Conservation (phyloP, 2,113 vertebrate genomes). For the Oncorhynchus keta region DNA sequence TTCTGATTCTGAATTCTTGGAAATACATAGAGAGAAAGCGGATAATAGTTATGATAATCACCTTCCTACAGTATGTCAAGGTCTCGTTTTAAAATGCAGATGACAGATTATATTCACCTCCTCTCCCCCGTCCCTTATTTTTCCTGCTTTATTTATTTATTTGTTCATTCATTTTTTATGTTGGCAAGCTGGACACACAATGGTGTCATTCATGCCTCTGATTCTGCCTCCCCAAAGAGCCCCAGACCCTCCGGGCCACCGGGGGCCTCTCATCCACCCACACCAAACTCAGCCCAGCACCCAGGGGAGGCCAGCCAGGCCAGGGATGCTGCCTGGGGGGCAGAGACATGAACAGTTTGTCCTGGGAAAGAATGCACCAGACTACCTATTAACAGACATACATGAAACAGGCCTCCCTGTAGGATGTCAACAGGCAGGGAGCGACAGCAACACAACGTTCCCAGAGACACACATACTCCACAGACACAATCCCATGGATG, state of each 20-base stretch:
- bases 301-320: slow-evolving; percentile 48
- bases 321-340: slow-evolving; percentile 1
- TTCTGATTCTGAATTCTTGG: slow-evolving; percentile 28
- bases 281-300: slow-evolving; percentile 35
- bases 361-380: not conserved
- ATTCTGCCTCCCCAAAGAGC: slow-evolving; percentile 46
- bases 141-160: slow-evolving; percentile 74
- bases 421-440: not conserved
- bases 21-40: slow-evolving; percentile 26
- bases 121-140: slow-evolving; percentile 57
- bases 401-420: not conserved
- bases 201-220: slow-evolving; percentile 61
- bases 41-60: slow-evolving; percentile 52
- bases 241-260: slow-evolving; percentile 26
- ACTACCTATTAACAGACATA: not conserved
- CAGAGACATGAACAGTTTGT: slow-evolving; percentile 25
- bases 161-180: slow-evolving; percentile 72
- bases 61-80: slow-evolving; percentile 52
- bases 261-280: slow-evolving; percentile 10
- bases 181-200: slow-evolving; percentile 64
- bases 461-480: no score
- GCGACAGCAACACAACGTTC: not conserved
- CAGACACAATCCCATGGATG: no score
- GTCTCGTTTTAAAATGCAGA: slow-evolving; percentile 65
- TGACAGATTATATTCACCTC: slow-evolving; percentile 49